These are phyloP conservation scores for Kradibia gibbosae DNA, from an alignment of 1,140 invertebrate species.

Conservation along the genomic window DNA sequence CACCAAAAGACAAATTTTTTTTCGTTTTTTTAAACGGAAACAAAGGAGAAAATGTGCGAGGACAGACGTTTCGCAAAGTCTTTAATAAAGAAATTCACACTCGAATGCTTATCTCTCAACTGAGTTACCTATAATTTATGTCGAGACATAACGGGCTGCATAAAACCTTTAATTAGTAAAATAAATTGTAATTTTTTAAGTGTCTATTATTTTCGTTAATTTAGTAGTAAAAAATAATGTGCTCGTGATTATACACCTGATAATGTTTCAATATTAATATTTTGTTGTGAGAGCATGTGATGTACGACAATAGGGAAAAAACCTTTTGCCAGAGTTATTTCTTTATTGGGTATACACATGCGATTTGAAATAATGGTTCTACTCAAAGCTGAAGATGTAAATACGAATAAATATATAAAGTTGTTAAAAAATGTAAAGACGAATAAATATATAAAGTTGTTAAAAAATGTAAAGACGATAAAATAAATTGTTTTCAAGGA, in stretches of 20 bases:
- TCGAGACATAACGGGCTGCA: neutral
- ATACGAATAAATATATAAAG: too few species aligned
- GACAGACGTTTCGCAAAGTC: slow-evolving; percentile 29
- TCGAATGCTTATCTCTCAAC: slow-evolving; percentile 1
- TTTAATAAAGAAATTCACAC: neutral
- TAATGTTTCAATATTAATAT: slow-evolving; percentile 6
- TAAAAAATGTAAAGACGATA: too few species aligned
- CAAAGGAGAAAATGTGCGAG: slow-evolving; percentile 17
- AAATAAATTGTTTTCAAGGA: too few species aligned
- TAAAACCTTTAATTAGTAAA: slow-evolving; percentile 16
- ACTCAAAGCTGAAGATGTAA: too few species aligned
- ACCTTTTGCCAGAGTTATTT: too few species aligned
- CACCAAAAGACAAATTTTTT: neutral
- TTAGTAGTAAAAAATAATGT: slow-evolving; percentile 22
- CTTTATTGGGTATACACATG: too few species aligned
- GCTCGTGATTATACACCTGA: neutral
- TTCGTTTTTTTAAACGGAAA: neutral
- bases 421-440: too few species aligned
- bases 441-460: too few species aligned
- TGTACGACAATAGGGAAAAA: too few species aligned
- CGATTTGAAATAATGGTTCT: too few species aligned
- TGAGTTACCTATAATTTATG: slow-evolving; percentile 28
- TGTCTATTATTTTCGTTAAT: slow-evolving; percentile 31
- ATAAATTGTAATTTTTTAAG: slow-evolving; percentile 36
- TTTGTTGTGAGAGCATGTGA: neutral